A percentile compares a stretch with the other conserved stretches of the same genome.
These are phyloP conservation scores for Anabas testudineus DNA, from an alignment of 2,797 vertebrate species.

Conservation along the genomic window DNA sequence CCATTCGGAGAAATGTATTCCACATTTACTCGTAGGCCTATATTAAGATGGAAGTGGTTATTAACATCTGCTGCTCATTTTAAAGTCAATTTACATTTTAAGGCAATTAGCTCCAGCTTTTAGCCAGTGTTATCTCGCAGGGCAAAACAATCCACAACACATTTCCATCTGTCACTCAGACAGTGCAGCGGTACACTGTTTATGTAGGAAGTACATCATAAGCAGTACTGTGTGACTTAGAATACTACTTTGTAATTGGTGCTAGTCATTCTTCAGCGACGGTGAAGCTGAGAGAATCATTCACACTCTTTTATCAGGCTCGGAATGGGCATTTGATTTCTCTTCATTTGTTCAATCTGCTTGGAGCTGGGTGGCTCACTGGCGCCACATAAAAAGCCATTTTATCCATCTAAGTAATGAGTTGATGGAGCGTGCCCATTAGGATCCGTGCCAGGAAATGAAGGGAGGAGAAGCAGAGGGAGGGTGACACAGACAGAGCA, in stretches of 20 bases:
- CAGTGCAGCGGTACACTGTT: background rate
- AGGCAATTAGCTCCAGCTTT: slow-evolving; percentile 64
- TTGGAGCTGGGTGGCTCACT: slow-evolving; percentile 48
- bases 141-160: slow-evolving; percentile 25
- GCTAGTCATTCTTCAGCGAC: slow-evolving; percentile 29
- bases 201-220: slow-evolving; percentile 4
- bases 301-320: slow-evolving; percentile 39
- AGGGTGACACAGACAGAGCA: slow-evolving; percentile 1
- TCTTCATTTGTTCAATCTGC: slow-evolving; percentile 67
- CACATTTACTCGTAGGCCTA: slow-evolving; percentile 12
- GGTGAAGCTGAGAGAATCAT: slow-evolving; percentile 27
- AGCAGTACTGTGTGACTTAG: background rate
- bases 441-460: slow-evolving; percentile 69
- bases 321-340: slow-evolving; percentile 52
- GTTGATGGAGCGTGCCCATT: slow-evolving; percentile 72
- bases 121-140: slow-evolving; percentile 32
- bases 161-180: slow-evolving; percentile 55
- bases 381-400: slow-evolving; percentile 72
- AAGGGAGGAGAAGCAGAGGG: slow-evolving; percentile 18
- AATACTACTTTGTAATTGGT: slow-evolving; percentile 9
- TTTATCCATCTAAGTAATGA: slow-evolving; percentile 78
- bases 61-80: slow-evolving; percentile 60
- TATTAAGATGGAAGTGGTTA: slow-evolving; percentile 45
- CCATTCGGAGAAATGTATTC: slow-evolving; percentile 14
- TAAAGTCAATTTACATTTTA: slow-evolving; percentile 64